Conservation (phyloP, 2,797 vertebrate species). For the Spea hammondii region DNA sequence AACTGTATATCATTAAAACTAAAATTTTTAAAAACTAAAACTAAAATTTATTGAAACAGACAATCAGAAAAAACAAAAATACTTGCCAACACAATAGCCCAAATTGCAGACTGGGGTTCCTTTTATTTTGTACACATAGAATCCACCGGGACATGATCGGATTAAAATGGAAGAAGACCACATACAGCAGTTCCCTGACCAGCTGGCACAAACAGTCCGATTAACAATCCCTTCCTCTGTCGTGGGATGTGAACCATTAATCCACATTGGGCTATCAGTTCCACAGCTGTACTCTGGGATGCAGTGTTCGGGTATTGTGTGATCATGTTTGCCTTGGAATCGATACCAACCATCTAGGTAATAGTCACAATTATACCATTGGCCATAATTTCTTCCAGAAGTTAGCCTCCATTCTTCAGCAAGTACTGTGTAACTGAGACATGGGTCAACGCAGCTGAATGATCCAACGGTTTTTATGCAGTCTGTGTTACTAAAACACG, state of each 20-base stretch:
- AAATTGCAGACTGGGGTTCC: conserved; percentile 44
- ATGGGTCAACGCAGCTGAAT: not conserved
- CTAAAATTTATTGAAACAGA: too few relatives aligned
- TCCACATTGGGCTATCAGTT: conserved; percentile 56
- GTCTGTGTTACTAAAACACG: too few relatives aligned
- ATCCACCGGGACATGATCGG: conserved; percentile 54
- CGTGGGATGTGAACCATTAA: conserved; percentile 54
- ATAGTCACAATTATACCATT: conserved; percentile 38
- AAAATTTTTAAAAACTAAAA: too few relatives aligned
- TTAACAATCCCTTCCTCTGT: conserved; percentile 47
- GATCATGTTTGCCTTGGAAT: conserved; percentile 51
- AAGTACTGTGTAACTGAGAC: not conserved
- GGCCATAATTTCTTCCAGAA: not conserved
- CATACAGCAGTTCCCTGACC: conserved; percentile 49
- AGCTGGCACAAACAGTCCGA: conserved; percentile 53
- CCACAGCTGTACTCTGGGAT: conserved; percentile 45
- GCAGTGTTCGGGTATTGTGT: conserved; percentile 55
- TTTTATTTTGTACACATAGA: conserved; percentile 53
- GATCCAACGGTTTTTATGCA: not conserved
- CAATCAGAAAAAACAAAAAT: not conserved
- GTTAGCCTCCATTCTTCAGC: not conserved
- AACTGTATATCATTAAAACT: too few relatives aligned
- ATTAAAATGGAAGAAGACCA: conserved; percentile 50
- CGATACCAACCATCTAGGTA: conserved; percentile 54
- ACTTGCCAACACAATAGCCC: conserved; percentile 56